phyloP scores from a whole-genome alignment of 2,888 invertebrate species.

The Amphipyra berbera region DNA sequence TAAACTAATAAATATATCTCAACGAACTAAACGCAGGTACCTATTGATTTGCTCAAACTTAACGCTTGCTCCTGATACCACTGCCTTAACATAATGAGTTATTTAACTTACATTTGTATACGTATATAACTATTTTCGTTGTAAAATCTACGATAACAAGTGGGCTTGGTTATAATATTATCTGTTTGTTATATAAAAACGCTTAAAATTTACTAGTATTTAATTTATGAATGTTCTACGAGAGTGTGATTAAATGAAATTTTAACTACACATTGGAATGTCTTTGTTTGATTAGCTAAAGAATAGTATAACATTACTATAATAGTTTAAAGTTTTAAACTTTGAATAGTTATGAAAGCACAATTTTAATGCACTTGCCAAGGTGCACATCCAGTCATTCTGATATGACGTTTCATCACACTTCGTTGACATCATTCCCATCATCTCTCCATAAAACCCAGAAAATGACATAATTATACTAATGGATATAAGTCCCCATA shows the following conservation, averaged over 20 bases:
- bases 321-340: constrained; percentile 49
- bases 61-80: constrained; percentile 56
- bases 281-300: constrained; percentile 73
- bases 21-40: constrained; percentile 47
- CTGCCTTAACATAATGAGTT: constrained; percentile 63
- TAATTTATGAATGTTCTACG: constrained; percentile 60
- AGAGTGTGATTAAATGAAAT: constrained; percentile 62
- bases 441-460: constrained; percentile 43
- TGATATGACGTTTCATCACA: constrained; percentile 76
- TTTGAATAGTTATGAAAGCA: constrained; percentile 67
- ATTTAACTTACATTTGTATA: constrained; percentile 71
- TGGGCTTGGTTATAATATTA: constrained; percentile 68
- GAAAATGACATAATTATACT: constrained; percentile 16
- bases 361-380: constrained; percentile 59
- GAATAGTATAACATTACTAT: constrained; percentile 62
- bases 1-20: constrained; percentile 23
- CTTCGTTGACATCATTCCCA: constrained; percentile 57
- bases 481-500: constrained; percentile 31
- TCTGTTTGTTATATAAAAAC: constrained; percentile 65
- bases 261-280: constrained; percentile 67
- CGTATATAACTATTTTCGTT: constrained; percentile 83
- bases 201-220: constrained; percentile 58
- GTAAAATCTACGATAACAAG: constrained; percentile 86
- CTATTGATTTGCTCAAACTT: constrained; percentile 61
- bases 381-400: constrained; percentile 64